Percentiles rank a stretch among this genome's conserved stretches.
Evolutionary conservation across 2,797 vertebrate species (phyloP).

Genomic region (Parauchenoglanis ngamensis): DNA sequence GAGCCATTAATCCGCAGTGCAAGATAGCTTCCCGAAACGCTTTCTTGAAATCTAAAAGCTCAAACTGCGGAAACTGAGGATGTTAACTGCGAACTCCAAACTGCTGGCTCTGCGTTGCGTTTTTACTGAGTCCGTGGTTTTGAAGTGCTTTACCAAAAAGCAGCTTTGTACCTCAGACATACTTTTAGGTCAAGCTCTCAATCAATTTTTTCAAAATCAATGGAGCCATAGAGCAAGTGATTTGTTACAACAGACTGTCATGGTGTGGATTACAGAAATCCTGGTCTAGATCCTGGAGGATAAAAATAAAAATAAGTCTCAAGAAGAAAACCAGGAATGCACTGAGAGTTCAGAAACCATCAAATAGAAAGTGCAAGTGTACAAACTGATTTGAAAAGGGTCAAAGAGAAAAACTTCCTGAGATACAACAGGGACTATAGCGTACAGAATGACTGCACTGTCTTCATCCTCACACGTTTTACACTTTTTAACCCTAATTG

Average conservation of each 20-base stretch:
- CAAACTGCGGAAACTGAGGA: conserved; percentile 1
- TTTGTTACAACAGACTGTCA: neutral
- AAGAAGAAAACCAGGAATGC: neutral
- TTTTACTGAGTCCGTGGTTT: conserved; percentile 9
- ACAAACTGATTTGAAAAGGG: neutral
- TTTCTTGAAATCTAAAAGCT: neutral
- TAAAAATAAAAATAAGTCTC: neutral
- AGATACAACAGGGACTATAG: neutral
- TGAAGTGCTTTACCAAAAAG: neutral
- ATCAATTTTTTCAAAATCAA: neutral
- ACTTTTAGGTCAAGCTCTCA: neutral
- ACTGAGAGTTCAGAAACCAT: neutral
- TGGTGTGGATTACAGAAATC: neutral
- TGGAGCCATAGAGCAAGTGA: neutral
- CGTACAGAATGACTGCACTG: neutral
- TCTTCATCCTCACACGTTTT: neutral
- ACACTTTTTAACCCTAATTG: neutral
- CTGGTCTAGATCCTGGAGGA: neutral
- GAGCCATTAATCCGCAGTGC: conserved; percentile 7
- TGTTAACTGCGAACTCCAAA: neutral
- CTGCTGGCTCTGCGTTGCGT: conserved; percentile 11
- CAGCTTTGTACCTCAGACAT: neutral
- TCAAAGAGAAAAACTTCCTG: neutral
- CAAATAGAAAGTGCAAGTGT: neutral
- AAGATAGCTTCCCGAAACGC: conserved; percentile 1